Percentiles rank a stretch among this genome's conserved stretches.
Evolutionary conservation across 2,888 invertebrate genomes (phyloP).

Genomic region (Chironomus tentans): DNA sequence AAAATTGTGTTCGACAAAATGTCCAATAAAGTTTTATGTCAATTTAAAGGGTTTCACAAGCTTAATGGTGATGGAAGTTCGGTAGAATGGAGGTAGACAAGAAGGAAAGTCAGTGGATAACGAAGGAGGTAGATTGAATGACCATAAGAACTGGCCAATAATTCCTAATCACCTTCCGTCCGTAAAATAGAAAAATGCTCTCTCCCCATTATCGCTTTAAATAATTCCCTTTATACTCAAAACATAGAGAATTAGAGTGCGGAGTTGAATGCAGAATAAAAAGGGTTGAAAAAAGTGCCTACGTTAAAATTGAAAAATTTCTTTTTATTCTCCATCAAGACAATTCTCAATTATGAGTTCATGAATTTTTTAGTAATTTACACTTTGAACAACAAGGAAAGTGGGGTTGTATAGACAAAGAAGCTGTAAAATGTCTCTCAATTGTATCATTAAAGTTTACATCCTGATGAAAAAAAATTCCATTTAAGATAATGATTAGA

Average conservation of each 20-base stretch:
- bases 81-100: not conserved
- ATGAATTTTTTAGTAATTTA: slow-evolving; percentile 18
- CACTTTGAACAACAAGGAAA: not conserved
- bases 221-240: not conserved
- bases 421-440: not conserved
- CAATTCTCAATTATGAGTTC: slow-evolving; percentile 23
- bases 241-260: not conserved
- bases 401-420: not conserved
- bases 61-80: not conserved
- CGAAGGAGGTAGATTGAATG: slow-evolving; percentile 17
- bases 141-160: slow-evolving; percentile 27
- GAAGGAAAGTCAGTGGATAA: not conserved
- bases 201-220: slow-evolving; percentile 8
- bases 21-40: slow-evolving; percentile 27
- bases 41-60: slow-evolving; percentile 22
- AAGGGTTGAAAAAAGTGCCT: not conserved
- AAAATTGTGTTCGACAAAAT: slow-evolving; percentile 27
- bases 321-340: not conserved
- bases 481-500: not conserved
- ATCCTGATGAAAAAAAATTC: not conserved
- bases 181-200: not conserved
- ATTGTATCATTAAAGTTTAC: not conserved
- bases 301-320: slow-evolving; percentile 9
- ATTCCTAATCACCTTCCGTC: slow-evolving; percentile 27
- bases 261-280: not conserved